phyloP scores from a whole-genome alignment of 2,888 invertebrate species.

The Aspidiotus destructor region DNA sequence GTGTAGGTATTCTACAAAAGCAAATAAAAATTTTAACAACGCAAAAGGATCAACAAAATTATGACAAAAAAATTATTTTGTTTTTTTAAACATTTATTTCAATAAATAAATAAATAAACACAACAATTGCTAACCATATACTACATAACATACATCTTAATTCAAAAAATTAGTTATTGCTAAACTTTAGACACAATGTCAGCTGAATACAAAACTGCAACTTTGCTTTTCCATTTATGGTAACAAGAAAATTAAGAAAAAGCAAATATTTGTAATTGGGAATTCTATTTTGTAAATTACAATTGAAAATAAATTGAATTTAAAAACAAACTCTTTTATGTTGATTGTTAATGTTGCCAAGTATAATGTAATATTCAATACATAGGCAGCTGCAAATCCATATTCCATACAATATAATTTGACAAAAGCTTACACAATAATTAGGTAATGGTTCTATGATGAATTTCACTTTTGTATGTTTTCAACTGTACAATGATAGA shows the following conservation, averaged over 20 bases:
- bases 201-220: background rate
- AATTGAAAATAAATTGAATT: background rate
- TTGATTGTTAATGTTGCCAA: background rate
- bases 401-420: too few species aligned
- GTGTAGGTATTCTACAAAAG: too few species aligned
- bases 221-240: conserved; percentile 21
- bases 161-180: conserved; percentile 26
- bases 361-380: too few species aligned
- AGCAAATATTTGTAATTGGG: background rate
- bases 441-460: too few species aligned
- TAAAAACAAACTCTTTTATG: background rate
- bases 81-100: conserved; percentile 27
- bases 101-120: conserved; percentile 17
- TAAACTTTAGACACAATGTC: conserved; percentile 16
- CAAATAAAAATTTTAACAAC: too few species aligned
- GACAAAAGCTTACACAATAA: too few species aligned
- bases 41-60: too few species aligned
- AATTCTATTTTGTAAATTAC: background rate
- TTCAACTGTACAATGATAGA: too few species aligned
- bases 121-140: conserved; percentile 25
- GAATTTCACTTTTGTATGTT: too few species aligned
- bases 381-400: too few species aligned
- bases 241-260: conserved; percentile 12
- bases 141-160: conserved; percentile 26
- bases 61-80: background rate